Evolutionary conservation across 2,888 invertebrate species (phyloP).

Genomic region (Spodoptera picta): DNA sequence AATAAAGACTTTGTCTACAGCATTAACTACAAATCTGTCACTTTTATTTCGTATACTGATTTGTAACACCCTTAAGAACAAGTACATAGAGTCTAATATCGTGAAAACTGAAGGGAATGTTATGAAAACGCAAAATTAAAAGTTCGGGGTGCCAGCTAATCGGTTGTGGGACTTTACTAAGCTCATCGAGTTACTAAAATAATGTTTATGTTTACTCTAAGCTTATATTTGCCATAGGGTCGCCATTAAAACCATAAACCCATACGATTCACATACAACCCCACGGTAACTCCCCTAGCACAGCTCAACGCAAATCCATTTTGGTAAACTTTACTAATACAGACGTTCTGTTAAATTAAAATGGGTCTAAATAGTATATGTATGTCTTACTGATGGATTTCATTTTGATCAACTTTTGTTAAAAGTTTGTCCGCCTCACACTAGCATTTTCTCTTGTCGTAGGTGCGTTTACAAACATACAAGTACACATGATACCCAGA

Average conservation of each 20-base stretch:
- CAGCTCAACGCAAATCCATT: slow-evolving; percentile 45
- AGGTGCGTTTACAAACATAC: too few species aligned
- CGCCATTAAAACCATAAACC: slow-evolving; percentile 71
- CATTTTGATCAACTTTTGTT: too few species aligned
- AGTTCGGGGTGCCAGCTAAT: slow-evolving; percentile 72
- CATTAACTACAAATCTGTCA: too few species aligned
- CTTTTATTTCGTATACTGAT: too few species aligned
- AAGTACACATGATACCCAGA: too few species aligned
- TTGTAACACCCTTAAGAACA: too few species aligned
- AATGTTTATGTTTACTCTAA: slow-evolving; percentile 85
- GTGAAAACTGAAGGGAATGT: neutral
- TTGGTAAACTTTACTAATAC: slow-evolving; percentile 47
- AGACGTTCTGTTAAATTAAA: slow-evolving; percentile 44
- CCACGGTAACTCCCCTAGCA: slow-evolving; percentile 45
- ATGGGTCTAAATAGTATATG: slow-evolving; percentile 25
- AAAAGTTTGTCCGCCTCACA: too few species aligned
- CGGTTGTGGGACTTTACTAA: slow-evolving; percentile 79
- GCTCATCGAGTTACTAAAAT: slow-evolving; percentile 87
- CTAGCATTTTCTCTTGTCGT: too few species aligned
- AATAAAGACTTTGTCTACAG: slow-evolving; percentile 5
- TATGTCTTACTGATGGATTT: neutral
- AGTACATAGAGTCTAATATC: slow-evolving; percentile 10
- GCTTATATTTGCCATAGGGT: slow-evolving; percentile 73
- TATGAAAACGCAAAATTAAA: neutral
- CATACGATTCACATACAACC: slow-evolving; percentile 63